These are phyloP conservation scores for Naja naja DNA, from an alignment of 2,113 vertebrate genomes.

Conservation along the genomic window DNA sequence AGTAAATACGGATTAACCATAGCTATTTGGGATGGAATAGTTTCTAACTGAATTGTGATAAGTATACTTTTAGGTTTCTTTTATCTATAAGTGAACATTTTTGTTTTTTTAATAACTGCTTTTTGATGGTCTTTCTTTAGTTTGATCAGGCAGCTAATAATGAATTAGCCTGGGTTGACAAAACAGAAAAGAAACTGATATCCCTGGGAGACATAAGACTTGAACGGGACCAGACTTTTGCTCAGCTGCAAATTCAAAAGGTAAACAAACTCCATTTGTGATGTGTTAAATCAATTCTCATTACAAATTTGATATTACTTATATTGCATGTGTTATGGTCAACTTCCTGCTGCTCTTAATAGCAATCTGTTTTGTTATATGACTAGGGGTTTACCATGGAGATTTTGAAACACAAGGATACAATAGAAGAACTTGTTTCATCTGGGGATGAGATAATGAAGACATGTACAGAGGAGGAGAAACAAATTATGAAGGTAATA, in stretches of 20 bases:
- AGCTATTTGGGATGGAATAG: background rate
- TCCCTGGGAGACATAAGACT: constrained; percentile 88
- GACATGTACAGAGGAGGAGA: constrained; percentile 85
- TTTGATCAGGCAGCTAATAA: constrained; percentile 89
- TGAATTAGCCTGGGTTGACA: constrained; percentile 87
- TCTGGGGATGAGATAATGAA: constrained; percentile 84
- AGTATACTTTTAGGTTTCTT: background rate
- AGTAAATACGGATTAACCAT: background rate
- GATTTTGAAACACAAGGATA: constrained; percentile 94
- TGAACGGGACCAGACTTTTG: constrained; percentile 89
- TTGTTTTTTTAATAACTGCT: constrained; percentile 35
- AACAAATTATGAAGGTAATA: constrained; percentile 80
- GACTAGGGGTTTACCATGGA: constrained; percentile 93
- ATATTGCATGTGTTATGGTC: constrained; percentile 36
- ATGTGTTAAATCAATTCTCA: constrained; percentile 46
- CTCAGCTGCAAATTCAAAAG: constrained; percentile 97
- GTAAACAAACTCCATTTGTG: constrained; percentile 71
- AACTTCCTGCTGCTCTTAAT: background rate
- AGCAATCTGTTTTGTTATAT: constrained; percentile 51
- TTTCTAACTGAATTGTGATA: background rate
- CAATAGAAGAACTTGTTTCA: constrained; percentile 89
- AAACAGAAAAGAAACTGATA: constrained; percentile 85
- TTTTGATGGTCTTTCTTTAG: constrained; percentile 72
- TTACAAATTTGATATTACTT: constrained; percentile 39
- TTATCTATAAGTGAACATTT: background rate